phyloP scores from a whole-genome alignment of 2,888 invertebrate species.

The Polyploca ridens region DNA sequence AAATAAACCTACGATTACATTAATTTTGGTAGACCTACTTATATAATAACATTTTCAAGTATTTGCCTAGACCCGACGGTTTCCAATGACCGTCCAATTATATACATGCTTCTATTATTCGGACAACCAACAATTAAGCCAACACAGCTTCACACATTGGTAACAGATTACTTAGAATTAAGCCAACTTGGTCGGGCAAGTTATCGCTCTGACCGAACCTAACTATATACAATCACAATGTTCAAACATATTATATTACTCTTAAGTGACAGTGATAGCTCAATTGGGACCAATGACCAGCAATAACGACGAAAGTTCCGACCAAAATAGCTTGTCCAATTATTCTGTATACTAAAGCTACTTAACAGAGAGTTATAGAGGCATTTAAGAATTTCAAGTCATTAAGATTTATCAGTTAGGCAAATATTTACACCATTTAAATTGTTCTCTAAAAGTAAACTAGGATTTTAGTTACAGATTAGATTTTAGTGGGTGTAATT shows the following conservation, averaged over 20 bases:
- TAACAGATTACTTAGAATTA: conserved; percentile 8
- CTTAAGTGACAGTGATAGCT: conserved; percentile 7
- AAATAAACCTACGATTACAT: no score
- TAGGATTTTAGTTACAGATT: neutral
- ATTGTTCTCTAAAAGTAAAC: neutral
- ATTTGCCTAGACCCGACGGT: neutral
- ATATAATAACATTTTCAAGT: neutral
- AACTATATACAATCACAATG: neutral
- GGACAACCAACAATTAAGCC: neutral
- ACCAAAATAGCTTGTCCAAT: neutral
- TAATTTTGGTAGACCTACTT: no score
- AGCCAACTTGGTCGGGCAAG: conserved; percentile 1
- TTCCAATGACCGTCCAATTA: neutral
- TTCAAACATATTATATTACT: conserved; percentile 3
- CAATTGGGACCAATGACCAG: conserved; percentile 4
- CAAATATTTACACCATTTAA: neutral
- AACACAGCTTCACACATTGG: conserved; percentile 2
- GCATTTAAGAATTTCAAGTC: neutral
- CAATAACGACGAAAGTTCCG: conserved; percentile 2
- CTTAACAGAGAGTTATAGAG: neutral
- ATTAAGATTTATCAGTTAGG: neutral
- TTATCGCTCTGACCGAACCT: neutral
- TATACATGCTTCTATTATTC: neutral
- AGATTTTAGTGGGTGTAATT: neutral
- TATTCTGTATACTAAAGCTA: neutral